phyloP scores from a whole-genome alignment of 64 coral and sea anemone genomes.

The Actinia tenebrosa region DNA sequence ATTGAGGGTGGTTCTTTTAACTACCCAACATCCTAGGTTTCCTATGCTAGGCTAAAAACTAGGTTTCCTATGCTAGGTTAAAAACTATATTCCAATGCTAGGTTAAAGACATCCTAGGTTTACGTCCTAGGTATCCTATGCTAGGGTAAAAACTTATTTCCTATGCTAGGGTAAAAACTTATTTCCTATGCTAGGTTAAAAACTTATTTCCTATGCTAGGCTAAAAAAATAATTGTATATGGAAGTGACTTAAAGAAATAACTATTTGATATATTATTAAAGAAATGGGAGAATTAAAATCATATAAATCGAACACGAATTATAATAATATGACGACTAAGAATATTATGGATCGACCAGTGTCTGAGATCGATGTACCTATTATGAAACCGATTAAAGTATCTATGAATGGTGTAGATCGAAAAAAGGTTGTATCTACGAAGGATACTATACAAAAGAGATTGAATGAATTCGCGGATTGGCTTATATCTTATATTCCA shows the following conservation, averaged over 20 bases:
- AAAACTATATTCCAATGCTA: too few species aligned
- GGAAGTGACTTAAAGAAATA: neutral
- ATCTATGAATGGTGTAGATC: neutral
- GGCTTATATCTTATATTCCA: slow-evolving; percentile 14
- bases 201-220: too few species aligned
- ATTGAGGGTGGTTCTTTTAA: too few species aligned
- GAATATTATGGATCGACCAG: neutral
- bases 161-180: too few species aligned
- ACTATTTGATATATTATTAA: neutral
- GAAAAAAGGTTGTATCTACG: neutral
- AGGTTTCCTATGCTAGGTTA: too few species aligned
- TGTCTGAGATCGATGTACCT: slow-evolving; percentile 10
- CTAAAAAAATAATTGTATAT: neutral
- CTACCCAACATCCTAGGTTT: too few species aligned
- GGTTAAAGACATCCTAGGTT: neutral
- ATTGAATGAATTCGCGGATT: slow-evolving; percentile 18
- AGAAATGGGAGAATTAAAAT: neutral
- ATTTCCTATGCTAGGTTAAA: too few species aligned
- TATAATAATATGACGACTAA: slow-evolving; percentile 5
- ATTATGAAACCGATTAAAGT: slow-evolving; percentile 11
- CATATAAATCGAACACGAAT: neutral
- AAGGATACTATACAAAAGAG: neutral
- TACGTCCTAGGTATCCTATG: too few species aligned
- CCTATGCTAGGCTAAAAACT: too few species aligned
- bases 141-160: too few species aligned